Conservation (phyloP, 2,113 vertebrate genomes). For the Grus americana region DNA sequence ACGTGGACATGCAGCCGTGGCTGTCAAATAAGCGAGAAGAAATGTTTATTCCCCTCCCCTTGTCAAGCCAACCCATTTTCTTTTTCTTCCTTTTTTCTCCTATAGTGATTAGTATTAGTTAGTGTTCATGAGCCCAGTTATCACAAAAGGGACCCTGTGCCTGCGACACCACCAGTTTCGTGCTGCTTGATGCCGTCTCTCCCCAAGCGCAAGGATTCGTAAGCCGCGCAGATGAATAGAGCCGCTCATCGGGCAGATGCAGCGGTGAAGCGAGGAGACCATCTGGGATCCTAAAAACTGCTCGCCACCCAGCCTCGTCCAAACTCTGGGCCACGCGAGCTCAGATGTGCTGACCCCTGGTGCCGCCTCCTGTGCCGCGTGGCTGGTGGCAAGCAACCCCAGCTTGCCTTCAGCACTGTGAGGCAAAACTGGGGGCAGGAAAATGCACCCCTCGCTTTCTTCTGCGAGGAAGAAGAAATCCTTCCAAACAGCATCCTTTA, state of each 20-base stretch:
- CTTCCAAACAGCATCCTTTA: neutral
- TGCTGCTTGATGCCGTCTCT: neutral
- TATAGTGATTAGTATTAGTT: fast-evolving
- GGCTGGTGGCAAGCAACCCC: neutral
- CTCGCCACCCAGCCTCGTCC: neutral
- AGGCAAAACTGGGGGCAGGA: neutral
- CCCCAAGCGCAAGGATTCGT: neutral
- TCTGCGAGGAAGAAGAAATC: neutral
- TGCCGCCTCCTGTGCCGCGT: neutral
- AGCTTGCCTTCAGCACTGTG: fast-evolving
- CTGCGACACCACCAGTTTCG: neutral
- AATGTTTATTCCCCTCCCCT: neutral
- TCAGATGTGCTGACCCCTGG: neutral
- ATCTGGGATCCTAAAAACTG: neutral
- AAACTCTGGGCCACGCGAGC: neutral
- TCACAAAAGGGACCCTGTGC: neutral
- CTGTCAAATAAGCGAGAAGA: neutral
- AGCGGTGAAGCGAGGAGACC: neutral
- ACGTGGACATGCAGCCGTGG: fast-evolving
- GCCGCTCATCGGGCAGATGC: neutral
- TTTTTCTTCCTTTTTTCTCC: too few species aligned
- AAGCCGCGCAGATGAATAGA: neutral
- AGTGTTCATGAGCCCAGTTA: neutral
- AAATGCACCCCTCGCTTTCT: fast-evolving
- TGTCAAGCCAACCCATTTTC: neutral